These are phyloP conservation scores for Phenganax subtilis DNA, from an alignment of 92 coral and sea anemone genomes.

Conservation along the genomic window DNA sequence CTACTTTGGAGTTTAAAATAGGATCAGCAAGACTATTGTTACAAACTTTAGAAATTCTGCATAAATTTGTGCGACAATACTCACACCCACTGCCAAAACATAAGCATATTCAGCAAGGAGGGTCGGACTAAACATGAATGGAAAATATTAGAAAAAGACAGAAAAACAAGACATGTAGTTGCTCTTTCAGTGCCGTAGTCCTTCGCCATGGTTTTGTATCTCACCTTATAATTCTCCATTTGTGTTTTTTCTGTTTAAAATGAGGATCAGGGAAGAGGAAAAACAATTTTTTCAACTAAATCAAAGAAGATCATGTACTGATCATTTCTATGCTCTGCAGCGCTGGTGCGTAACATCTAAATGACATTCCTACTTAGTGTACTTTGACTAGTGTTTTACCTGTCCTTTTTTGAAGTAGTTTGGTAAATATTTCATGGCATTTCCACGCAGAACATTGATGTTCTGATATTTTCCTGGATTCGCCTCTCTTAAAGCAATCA, in stretches of 20 bases:
- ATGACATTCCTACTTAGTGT: too few relatives aligned
- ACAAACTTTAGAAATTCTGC: background rate
- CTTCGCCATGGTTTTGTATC: background rate
- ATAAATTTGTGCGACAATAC: constrained; percentile 29
- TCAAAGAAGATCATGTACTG: background rate
- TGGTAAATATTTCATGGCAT: constrained; percentile 97
- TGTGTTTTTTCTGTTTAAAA: constrained; percentile 95
- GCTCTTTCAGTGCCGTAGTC: too few relatives aligned
- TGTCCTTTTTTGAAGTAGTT: constrained; percentile 87
- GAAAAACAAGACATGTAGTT: too few relatives aligned
- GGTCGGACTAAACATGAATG: constrained; percentile 54
- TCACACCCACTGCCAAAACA: constrained; percentile 77
- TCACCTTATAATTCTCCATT: constrained; percentile 94
- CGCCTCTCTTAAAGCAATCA: constrained; percentile 71
- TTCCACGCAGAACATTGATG: constrained; percentile 75
- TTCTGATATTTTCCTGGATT: constrained; percentile 91
- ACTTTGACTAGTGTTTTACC: constrained; percentile 40
- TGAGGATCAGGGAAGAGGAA: constrained; percentile 99
- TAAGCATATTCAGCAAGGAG: constrained; percentile 95
- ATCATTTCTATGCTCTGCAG: background rate
- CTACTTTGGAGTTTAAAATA: background rate
- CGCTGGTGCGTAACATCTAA: too few relatives aligned
- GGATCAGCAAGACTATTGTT: background rate
- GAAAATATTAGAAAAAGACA: too few relatives aligned
- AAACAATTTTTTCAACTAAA: constrained; percentile 82